Evolutionary conservation across 2,113 vertebrate genomes (phyloP), one percentile per base, ranked within the genome.

Genomic region (Ciconia maguari): DNA sequence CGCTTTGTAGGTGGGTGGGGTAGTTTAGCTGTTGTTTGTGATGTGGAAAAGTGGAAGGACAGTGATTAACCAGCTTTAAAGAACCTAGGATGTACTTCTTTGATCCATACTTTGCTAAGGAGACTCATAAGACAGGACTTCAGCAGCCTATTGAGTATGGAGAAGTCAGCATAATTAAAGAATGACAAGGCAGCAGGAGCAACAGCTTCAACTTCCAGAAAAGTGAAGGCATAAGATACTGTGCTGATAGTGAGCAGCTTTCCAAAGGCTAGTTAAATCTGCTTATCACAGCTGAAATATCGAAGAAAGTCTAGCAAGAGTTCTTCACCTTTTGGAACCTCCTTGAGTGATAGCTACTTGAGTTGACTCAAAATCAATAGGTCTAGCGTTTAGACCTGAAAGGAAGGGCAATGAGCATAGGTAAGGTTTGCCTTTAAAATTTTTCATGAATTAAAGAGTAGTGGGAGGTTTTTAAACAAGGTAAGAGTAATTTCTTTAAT

Each of bases 401-500:
- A 98, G 98, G 98, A 98, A 99, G 99, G 99, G 99, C 98, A 99
- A 98, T 99, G 98, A 99, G 98, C 98, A 98, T 98, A 98, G 98
- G 98, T 99, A 98, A 99, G 98, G 98, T 97, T 98, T 98, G 98
- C 97, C 97, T 99, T 99, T 98, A 99, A 98, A 95, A 98, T 98
- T 98, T 98, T 98, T 98, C 98, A 97, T 98, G 98, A 98, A 98
- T 98, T 98, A 98, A 88, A 98, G 98, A 98, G 98, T 98, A 97
- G 96, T 78, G 96, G 97, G 96, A 97, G 97, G 79, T 98, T 97
- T 98, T 98, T 97, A 97, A 98, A 97, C 96, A 98, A 98, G 99
- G 98, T 99, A 99, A 99, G 99, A 99, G 99, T 99, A 99, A 99
- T 99, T 98, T 99, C 98, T 99, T 99, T 99, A 98, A 99, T 99